These are phyloP conservation scores for Drosophila phalerata DNA, from an alignment of 2,888 invertebrate genomes.

Conservation along the genomic window DNA sequence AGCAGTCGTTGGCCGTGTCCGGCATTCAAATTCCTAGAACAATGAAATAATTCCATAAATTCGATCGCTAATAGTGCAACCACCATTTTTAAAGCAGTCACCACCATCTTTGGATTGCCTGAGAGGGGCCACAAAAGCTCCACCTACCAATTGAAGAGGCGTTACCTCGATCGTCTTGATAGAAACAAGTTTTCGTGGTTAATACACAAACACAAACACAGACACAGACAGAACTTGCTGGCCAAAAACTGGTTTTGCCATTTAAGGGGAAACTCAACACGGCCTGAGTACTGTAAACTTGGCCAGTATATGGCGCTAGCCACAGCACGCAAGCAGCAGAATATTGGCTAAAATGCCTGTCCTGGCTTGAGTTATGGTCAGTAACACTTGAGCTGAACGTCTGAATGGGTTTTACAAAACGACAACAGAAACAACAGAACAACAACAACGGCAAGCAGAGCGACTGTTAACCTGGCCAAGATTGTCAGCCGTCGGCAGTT, in stretches of 20 bases:
- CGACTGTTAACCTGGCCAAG: conserved; percentile 34
- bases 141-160: conserved; percentile 73
- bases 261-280: conserved; percentile 71
- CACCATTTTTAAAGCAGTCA: conserved; percentile 78
- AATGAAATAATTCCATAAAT: conserved; percentile 83
- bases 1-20: conserved; percentile 23
- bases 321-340: conserved; percentile 25
- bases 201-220: conserved; percentile 27
- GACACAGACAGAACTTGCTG: conserved; percentile 34
- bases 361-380: conserved; percentile 74
- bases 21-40: conserved; percentile 81
- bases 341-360: conserved; percentile 73
- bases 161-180: conserved; percentile 60
- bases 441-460: conserved; percentile 19
- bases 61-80: conserved; percentile 77
- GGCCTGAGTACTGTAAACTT: conserved; percentile 41
- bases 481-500: conserved; percentile 71
- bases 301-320: conserved; percentile 55
- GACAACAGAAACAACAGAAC: conserved; percentile 27
- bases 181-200: conserved; percentile 69
- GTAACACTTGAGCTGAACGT: conserved; percentile 73
- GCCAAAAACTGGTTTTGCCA: conserved; percentile 65
- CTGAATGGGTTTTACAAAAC: conserved; percentile 75
- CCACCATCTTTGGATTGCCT: conserved; percentile 71
- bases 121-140: conserved; percentile 64